phyloP scores from a whole-genome alignment of 1,140 invertebrate species.

The Drepana arcuata region DNA sequence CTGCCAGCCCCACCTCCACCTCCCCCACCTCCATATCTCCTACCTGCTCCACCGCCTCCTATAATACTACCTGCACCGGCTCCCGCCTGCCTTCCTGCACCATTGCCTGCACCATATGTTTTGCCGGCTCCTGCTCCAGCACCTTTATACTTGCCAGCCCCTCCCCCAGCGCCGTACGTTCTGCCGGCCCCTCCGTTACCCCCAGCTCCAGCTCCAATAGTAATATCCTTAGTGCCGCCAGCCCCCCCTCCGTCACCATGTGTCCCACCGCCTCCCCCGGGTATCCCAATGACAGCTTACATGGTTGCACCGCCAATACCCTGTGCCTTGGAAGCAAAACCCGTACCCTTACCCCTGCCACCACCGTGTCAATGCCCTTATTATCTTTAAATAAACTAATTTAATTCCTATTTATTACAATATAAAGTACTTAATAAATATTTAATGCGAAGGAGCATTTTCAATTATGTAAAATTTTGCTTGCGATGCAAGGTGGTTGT shows the following conservation, averaged over 20 bases:
- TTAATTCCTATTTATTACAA: too few relatives aligned
- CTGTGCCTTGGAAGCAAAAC: conserved; percentile 43
- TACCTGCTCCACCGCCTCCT: conserved; percentile 10
- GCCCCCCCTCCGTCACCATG: conserved; percentile 19
- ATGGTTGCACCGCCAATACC: conserved; percentile 47
- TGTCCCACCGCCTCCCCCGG: conserved; percentile 25
- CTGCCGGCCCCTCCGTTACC: conserved; percentile 1
- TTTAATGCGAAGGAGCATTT: too few relatives aligned
- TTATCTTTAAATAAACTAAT: neutral
- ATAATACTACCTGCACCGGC: conserved; percentile 15
- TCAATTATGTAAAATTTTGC: too few relatives aligned
- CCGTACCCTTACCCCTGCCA: conserved; percentile 13
- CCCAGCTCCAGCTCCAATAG: conserved; percentile 22
- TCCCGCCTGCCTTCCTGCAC: conserved; percentile 5
- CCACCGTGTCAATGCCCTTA: conserved; percentile 19
- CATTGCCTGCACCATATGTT: conserved; percentile 9
- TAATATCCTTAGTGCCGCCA: conserved; percentile 38
- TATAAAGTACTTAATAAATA: too few relatives aligned
- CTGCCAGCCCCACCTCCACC: conserved; percentile 17
- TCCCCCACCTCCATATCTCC: conserved; percentile 10
- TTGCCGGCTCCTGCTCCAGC: conserved; percentile 6
- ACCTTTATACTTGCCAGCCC: neutral
- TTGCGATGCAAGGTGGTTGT: too few relatives aligned
- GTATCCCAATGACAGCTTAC: conserved; percentile 42
- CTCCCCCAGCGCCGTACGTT: neutral